phyloP scores from a whole-genome alignment of 2,888 invertebrate genomes.

The Rhogogaster chlorosoma region DNA sequence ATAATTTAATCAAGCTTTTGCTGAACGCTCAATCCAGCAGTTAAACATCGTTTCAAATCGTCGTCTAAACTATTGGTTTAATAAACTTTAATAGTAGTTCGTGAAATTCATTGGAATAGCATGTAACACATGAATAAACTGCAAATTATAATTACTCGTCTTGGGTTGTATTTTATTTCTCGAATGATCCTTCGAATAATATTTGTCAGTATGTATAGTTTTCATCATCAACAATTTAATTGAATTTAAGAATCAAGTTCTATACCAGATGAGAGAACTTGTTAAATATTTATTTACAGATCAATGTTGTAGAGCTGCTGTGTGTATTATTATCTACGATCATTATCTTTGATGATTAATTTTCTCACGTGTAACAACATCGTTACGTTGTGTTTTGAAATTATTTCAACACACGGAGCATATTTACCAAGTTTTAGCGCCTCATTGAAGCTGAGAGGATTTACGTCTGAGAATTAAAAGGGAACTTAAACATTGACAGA shows the following conservation, averaged over 20 bases:
- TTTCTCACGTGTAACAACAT: not conserved
- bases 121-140: slow-evolving; percentile 36
- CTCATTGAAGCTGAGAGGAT: not conserved
- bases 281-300: not conserved
- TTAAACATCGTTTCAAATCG: not conserved
- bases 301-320: not conserved
- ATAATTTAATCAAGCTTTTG: not conserved
- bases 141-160: slow-evolving; percentile 13
- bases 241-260: not conserved
- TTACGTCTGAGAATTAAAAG: not conserved
- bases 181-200: not conserved
- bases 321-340: not conserved
- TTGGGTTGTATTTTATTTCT: slow-evolving; percentile 6
- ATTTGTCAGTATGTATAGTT: not conserved
- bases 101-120: slow-evolving; percentile 23
- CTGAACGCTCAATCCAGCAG: slow-evolving; percentile 18
- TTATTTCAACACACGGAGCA: not conserved
- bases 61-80: slow-evolving; percentile 11
- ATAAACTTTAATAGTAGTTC: slow-evolving; percentile 5
- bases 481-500: slow-evolving; percentile 62
- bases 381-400: not conserved
- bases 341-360: not conserved
- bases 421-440: not conserved
- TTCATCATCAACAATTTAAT: not conserved
- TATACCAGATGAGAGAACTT: not conserved